Conservation (phyloP, 2,113 vertebrate genomes). For the Dromiciops gliroides region DNA sequence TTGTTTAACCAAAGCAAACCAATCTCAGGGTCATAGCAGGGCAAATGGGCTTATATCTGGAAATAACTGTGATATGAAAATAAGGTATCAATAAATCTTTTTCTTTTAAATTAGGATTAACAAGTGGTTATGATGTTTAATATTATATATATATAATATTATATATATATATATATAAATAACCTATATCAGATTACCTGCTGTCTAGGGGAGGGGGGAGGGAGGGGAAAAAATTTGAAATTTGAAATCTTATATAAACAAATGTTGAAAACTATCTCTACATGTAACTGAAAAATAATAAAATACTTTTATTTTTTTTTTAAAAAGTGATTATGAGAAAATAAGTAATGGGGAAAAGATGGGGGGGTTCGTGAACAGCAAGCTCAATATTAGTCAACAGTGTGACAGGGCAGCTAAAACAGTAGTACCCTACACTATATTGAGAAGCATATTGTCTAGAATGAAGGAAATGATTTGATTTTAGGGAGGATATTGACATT, state of each 20-base stretch:
- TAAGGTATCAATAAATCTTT: not conserved
- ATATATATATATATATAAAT: too few species aligned
- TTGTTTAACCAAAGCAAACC: not conserved
- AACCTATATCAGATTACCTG: too few species aligned
- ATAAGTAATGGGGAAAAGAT: not conserved
- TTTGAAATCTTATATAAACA: too few species aligned
- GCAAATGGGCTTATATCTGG: not conserved
- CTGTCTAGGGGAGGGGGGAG: too few species aligned
- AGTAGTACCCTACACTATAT: not conserved
- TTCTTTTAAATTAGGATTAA: not conserved
- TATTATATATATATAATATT: too few species aligned
- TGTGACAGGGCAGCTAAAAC: not conserved
- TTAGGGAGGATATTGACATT: not conserved
- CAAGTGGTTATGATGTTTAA: not conserved
- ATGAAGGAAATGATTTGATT: not conserved
- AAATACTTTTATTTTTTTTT: too few species aligned
- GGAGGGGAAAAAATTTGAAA: too few species aligned
- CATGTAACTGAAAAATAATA: too few species aligned
- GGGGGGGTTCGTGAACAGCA: not conserved
- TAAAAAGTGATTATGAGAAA: not conserved
- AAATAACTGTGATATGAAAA: not conserved
- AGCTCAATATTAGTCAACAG: not conserved
- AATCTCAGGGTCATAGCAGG: not conserved
- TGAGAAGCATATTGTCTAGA: not conserved
- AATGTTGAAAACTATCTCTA: too few species aligned